These are phyloP conservation scores for Sweltsa coloradensis DNA, from an alignment of 1,140 invertebrate genomes.

Conservation along the genomic window DNA sequence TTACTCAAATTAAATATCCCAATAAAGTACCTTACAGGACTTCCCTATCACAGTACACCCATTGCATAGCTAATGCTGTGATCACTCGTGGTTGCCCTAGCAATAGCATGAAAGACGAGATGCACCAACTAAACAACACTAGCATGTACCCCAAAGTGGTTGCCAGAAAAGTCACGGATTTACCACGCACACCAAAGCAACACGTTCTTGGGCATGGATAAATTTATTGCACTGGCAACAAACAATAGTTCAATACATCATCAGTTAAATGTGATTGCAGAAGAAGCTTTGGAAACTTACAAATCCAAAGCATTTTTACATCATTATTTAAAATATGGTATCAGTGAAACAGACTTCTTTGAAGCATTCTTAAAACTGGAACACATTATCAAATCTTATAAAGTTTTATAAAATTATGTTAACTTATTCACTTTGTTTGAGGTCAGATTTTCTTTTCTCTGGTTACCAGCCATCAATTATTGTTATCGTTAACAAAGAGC, in stretches of 20 bases:
- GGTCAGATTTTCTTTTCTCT: too few species aligned
- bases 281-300: slow-evolving; percentile 36
- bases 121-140: too few species aligned
- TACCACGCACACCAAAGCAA: slow-evolving; percentile 29
- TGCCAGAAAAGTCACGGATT: slow-evolving; percentile 26
- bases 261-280: slow-evolving; percentile 28
- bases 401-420: too few species aligned
- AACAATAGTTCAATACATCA: slow-evolving; percentile 32
- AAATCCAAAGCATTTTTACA: slow-evolving; percentile 33
- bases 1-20: too few species aligned
- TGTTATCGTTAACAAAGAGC: too few species aligned
- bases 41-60: slow-evolving; percentile 1
- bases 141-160: slow-evolving; percentile 34
- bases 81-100: slow-evolving; percentile 33
- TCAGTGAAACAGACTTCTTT: slow-evolving; percentile 35
- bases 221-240: slow-evolving; percentile 31
- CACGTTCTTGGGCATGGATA: slow-evolving; percentile 29
- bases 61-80: slow-evolving; percentile 28
- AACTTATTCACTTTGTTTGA: too few species aligned
- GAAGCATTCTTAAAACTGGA: slow-evolving; percentile 35
- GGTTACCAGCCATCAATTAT: too few species aligned
- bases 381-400: slow-evolving; percentile 33
- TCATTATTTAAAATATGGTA: slow-evolving; percentile 35
- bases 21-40: too few species aligned
- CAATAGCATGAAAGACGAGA: too few species aligned